Conservation (phyloP, 1,140 invertebrate genomes). For the Watersipora subatra region DNA sequence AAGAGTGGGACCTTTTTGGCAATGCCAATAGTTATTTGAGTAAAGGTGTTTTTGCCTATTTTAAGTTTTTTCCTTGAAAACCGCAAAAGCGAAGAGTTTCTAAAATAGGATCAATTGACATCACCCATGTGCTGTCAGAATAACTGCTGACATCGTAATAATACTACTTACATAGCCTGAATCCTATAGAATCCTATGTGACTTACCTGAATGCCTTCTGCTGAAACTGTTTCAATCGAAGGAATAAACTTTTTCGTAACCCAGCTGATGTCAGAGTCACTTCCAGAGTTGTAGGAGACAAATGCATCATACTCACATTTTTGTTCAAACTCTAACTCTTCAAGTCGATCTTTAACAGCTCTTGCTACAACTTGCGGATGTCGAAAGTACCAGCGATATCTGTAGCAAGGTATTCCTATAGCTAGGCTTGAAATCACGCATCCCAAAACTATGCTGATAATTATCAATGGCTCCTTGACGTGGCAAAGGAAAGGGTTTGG, state of each 20-base stretch:
- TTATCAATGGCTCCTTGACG: neutral
- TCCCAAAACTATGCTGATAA: neutral
- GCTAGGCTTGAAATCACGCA: neutral
- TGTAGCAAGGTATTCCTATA: neutral
- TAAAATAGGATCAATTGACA: too few relatives aligned
- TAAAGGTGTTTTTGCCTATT: too few relatives aligned
- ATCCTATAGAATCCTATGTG: too few relatives aligned
- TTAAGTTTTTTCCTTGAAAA: too few relatives aligned
- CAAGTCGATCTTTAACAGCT: neutral
- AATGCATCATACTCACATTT: neutral
- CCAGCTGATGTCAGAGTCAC: neutral
- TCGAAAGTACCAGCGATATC: neutral
- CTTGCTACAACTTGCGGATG: neutral
- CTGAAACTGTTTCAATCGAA: neutral
- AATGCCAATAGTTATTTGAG: too few relatives aligned
- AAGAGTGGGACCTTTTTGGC: too few relatives aligned
- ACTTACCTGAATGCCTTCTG: too few relatives aligned
- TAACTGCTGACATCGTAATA: too few relatives aligned
- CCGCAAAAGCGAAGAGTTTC: too few relatives aligned
- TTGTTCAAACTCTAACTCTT: neutral
- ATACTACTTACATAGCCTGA: too few relatives aligned
- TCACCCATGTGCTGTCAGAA: too few relatives aligned
- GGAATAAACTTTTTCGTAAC: neutral
- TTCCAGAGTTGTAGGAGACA: neutral
- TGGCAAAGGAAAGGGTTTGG: neutral